phyloP scores from a whole-genome alignment of 2,113 vertebrate species.

The Desmodus rotundus region DNA sequence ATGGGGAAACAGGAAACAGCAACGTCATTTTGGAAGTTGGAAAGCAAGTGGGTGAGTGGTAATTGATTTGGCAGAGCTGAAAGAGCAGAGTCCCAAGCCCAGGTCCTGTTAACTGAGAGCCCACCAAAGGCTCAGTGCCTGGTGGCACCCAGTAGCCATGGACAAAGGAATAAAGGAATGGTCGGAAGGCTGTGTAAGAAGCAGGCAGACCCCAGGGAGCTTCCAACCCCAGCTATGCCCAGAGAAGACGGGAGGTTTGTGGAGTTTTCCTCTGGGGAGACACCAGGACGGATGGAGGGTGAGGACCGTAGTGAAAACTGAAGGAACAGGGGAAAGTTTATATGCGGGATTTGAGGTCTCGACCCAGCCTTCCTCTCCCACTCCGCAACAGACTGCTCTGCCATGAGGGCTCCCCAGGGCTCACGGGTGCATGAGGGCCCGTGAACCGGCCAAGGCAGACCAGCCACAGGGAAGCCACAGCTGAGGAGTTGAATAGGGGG shows the following conservation, averaged over 20 bases:
- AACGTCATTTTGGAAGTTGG: constrained; percentile 28
- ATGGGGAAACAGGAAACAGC: constrained; percentile 12
- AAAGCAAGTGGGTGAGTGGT: constrained; percentile 28
- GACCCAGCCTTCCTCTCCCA: neutral
- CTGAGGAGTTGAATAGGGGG: neutral
- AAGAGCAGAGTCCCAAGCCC: neutral
- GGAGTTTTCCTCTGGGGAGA: neutral
- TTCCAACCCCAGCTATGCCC: neutral
- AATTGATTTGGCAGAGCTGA: constrained; percentile 22
- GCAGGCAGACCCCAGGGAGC: neutral
- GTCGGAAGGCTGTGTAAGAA: neutral
- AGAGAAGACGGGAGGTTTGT: neutral
- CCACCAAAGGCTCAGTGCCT: neutral
- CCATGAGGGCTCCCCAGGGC: neutral
- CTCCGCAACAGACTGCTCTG: neutral
- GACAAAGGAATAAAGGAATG: neutral
- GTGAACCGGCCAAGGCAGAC: neutral
- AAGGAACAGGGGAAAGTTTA: neutral
- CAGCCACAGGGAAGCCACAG: neutral
- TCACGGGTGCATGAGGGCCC: too few relatives aligned
- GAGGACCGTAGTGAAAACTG: neutral
- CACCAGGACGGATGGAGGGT: too few relatives aligned
- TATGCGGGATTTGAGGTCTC: neutral
- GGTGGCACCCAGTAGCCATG: neutral
- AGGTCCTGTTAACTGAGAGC: neutral